A percentile compares a stretch with the other conserved stretches of the same genome.
These are phyloP conservation scores for Nebria ingens DNA, from an alignment of 1,140 invertebrate species.

Conservation along the genomic window DNA sequence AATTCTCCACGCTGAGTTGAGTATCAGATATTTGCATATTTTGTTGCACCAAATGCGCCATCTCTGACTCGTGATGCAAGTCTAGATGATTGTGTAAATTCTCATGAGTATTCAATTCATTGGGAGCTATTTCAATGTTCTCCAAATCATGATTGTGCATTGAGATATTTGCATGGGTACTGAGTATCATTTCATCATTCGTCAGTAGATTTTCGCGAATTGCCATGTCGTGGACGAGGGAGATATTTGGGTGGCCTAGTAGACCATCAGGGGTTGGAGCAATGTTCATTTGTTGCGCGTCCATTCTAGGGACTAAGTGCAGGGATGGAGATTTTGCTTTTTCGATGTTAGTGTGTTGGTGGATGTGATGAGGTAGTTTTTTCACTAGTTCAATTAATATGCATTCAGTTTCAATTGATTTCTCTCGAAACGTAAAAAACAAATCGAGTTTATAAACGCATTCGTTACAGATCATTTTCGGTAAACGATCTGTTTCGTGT, in stretches of 20 bases:
- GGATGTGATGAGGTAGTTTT: conserved; percentile 32
- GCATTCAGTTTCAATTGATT: conserved; percentile 43
- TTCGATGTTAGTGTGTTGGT: conserved; percentile 28
- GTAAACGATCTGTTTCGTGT: conserved; percentile 43
- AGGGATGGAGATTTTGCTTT: conserved; percentile 24
- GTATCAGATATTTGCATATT: not conserved
- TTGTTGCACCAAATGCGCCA: not conserved
- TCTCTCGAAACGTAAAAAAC: conserved; percentile 47
- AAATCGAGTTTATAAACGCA: conserved; percentile 48
- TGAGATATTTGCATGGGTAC: conserved; percentile 19
- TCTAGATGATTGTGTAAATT: conserved; percentile 8
- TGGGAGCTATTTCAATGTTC: conserved; percentile 25
- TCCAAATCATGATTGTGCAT: conserved; percentile 24
- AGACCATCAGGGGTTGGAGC: conserved; percentile 24
- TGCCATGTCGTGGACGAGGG: conserved; percentile 15
- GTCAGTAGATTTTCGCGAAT: conserved; percentile 25
- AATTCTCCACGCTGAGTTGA: not conserved
- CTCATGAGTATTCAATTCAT: conserved; percentile 25
- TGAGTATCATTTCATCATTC: conserved; percentile 21
- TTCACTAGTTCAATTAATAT: conserved; percentile 43
- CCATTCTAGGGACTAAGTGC: conserved; percentile 20
- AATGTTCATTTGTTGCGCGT: conserved; percentile 21
- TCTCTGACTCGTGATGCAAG: not conserved
- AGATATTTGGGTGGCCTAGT: not conserved
- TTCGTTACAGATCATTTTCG: conserved; percentile 48